Percentiles rank a stretch among this genome's conserved stretches.
phyloP scores from a whole-genome alignment of 2,888 invertebrate species.

The Ophraella communa region DNA sequence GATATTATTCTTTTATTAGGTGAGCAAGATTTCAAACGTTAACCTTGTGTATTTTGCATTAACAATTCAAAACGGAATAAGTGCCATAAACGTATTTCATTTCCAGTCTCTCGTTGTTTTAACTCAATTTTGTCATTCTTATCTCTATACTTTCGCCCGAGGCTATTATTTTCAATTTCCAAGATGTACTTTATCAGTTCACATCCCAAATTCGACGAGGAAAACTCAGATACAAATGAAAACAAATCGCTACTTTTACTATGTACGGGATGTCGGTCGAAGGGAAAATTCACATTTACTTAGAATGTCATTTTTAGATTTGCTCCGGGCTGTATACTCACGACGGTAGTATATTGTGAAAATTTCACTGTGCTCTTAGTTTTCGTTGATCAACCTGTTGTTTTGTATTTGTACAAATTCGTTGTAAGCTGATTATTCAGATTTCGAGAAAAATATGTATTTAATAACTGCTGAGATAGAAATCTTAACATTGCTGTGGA shows the following conservation, averaged over 20 bases:
- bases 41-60: constrained; percentile 33
- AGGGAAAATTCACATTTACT: background rate
- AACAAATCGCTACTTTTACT: constrained; percentile 43
- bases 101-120: constrained; percentile 49
- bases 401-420: background rate
- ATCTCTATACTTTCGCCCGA: constrained; percentile 35
- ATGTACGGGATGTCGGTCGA: constrained; percentile 28
- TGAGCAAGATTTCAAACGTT: constrained; percentile 7
- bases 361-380: background rate
- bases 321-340: background rate
- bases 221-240: constrained; percentile 46
- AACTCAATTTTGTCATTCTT: constrained; percentile 51
- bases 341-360: background rate
- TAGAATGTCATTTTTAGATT: constrained; percentile 9
- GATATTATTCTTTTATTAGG: constrained; percentile 19
- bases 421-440: background rate
- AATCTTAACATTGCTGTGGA: too few species aligned
- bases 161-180: constrained; percentile 56
- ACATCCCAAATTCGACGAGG: constrained; percentile 37
- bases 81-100: constrained; percentile 43
- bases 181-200: constrained; percentile 49
- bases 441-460: background rate
- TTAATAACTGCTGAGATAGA: too few species aligned
- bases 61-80: constrained; percentile 42
- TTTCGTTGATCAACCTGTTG: background rate